Conservation (phyloP, 2,888 invertebrate species). For the Mythimna ferrago region DNA sequence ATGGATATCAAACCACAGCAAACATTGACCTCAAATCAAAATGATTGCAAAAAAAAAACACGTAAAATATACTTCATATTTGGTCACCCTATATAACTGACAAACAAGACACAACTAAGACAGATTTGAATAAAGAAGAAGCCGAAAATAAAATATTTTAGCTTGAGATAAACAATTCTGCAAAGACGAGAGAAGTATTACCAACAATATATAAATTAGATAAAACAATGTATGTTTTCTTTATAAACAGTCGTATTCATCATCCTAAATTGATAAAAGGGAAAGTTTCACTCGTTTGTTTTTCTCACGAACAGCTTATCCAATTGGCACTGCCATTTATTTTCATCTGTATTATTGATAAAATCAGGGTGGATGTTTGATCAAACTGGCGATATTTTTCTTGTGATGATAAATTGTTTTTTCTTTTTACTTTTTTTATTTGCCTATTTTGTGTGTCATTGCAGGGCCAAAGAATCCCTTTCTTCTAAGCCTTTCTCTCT, state of each 20-base stretch:
- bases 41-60: no score
- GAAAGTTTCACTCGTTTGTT: conserved; percentile 35
- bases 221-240: conserved; percentile 51
- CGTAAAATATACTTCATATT: no score
- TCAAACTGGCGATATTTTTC: conserved; percentile 18
- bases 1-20: no score
- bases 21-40: no score
- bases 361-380: conserved; percentile 9
- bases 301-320: conserved; percentile 32
- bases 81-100: neutral
- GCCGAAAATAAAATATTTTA: conserved; percentile 37
- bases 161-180: conserved; percentile 41
- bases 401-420: conserved; percentile 4
- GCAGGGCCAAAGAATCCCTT: no score
- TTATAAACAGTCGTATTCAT: conserved; percentile 43
- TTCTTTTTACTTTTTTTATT: no score
- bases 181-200: conserved; percentile 31
- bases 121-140: conserved; percentile 49
- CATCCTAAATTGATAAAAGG: conserved; percentile 38
- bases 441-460: no score
- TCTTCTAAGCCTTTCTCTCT: no score
- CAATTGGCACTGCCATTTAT: conserved; percentile 41
- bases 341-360: conserved; percentile 37
- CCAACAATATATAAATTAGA: conserved; percentile 51
- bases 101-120: conserved; percentile 30